phyloP scores from a whole-genome alignment of 2,888 invertebrate genomes.

The Corbicula japonica region DNA sequence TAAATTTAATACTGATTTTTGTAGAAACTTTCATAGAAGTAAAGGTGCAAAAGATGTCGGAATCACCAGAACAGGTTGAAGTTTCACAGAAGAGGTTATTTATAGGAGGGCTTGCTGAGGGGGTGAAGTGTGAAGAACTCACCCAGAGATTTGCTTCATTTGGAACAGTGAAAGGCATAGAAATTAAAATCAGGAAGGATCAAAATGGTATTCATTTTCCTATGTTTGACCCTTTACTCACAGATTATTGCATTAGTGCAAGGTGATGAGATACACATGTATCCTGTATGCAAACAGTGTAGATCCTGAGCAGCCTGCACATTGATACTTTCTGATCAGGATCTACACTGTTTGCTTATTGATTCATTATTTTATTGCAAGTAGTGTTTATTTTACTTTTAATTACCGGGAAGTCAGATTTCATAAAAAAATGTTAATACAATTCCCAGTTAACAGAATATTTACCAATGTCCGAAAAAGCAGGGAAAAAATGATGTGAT shows the following conservation, averaged over 20 bases:
- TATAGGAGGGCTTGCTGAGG: slow-evolving; percentile 76
- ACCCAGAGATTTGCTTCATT: slow-evolving; percentile 88
- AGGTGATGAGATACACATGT: neutral
- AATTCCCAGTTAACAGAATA: too few relatives aligned
- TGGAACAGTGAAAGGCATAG: slow-evolving; percentile 92
- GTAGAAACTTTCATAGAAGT: too few relatives aligned
- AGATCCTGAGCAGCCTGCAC: neutral
- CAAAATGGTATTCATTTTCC: slow-evolving; percentile 90
- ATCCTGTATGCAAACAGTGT: neutral
- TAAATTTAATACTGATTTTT: too few relatives aligned
- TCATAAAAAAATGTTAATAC: too few relatives aligned
- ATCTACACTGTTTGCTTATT: neutral
- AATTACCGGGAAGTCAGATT: neutral
- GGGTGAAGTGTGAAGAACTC: slow-evolving; percentile 91
- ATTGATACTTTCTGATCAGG: neutral
- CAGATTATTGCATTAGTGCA: neutral
- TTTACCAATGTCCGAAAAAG: neutral
- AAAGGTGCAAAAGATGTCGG: too few relatives aligned
- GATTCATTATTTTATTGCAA: neutral
- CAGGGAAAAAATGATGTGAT: neutral
- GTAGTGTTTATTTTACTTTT: neutral
- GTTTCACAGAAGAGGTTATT: too few relatives aligned
- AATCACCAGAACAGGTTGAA: too few relatives aligned
- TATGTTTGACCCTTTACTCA: neutral
- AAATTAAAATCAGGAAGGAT: slow-evolving; percentile 94